Evolutionary conservation across 2,113 vertebrate genomes (phyloP), one percentile per base, ranked within the genome.

Genomic region (Takifugu flavidus): DNA sequence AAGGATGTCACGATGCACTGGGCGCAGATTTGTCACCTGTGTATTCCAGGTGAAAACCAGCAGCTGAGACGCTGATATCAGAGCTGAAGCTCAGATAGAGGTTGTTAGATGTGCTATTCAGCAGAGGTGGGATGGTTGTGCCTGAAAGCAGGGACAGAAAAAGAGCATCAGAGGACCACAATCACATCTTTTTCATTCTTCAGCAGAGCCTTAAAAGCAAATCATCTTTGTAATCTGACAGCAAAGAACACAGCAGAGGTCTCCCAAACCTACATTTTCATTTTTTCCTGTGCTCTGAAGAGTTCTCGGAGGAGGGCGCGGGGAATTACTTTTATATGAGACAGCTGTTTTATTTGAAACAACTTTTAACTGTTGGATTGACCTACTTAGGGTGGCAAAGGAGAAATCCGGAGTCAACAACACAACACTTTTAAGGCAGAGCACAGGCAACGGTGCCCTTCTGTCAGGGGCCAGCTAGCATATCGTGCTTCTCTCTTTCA

Each of bases 101-200:
- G 84, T 97, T 98, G 90, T 99, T 99, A 58, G 97, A 99, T 28
- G 97, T 99, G 64, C 95, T 99, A 80, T 99, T 99, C 72, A 99
- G 90, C 76, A 99, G 92, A 66, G 90, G 94, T 39, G 96, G 96
- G 82, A 99, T 98, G 53, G 96, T 98, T 59, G 95, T 99, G 75
- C 97, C 97, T 99, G 70, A 65, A 53, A 65, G 51, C 42, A 60
- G 28, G 1, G 28, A 53, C 25, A 61, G 25, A 59, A 11, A 58
- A 55, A 61, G 20, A 76, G 53, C 56, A 67, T 62, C 62, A 62
- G 34, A 73, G 45, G 56, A 67, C 31, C 26, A 56, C 39, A 50
- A 71, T 72, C 57, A 65, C 11, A 58, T 73, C 54, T 68, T 39
- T 66, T 65, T 49, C 4, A 47, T 60, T 70, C 62, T 65, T 69